Evolutionary conservation across 1,140 invertebrate genomes (phyloP).

Genomic region (Phenacoccus solenopsis): DNA sequence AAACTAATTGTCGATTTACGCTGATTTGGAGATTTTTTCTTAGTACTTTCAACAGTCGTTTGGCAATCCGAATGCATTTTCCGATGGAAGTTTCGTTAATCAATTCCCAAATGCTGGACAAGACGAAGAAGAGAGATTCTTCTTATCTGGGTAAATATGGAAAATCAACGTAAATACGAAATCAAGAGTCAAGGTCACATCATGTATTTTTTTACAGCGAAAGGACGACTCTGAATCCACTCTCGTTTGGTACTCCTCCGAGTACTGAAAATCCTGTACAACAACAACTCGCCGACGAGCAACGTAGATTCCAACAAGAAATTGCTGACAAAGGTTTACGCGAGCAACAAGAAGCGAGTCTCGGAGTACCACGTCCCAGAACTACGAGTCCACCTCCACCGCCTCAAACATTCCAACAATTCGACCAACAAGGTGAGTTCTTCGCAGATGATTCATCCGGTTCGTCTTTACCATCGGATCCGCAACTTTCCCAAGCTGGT

Average conservation of each 20-base stretch:
- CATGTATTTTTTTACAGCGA: too few relatives aligned
- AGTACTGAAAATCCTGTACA: neutral
- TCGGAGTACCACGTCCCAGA: neutral
- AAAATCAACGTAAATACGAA: too few relatives aligned
- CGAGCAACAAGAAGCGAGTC: neutral
- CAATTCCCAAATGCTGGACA: neutral
- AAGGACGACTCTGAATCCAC: neutral
- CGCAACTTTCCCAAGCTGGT: neutral
- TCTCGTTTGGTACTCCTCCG: neutral
- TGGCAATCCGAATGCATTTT: neutral
- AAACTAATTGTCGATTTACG: too few relatives aligned
- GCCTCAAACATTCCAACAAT: neutral
- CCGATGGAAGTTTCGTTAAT: neutral
- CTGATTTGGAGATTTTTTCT: too few relatives aligned
- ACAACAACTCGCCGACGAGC: neutral
- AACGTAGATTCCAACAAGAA: constrained; percentile 5
- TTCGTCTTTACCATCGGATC: neutral
- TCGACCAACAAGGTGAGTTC: neutral
- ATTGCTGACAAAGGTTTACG: neutral
- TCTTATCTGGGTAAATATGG: neutral
- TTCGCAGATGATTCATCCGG: neutral
- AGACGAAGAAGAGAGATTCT: constrained; percentile 5
- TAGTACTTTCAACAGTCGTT: neutral
- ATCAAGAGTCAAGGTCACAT: too few relatives aligned
- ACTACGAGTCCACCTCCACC: neutral